These are phyloP conservation scores for Pipra filicauda DNA, from an alignment of 2,113 vertebrate species.

Conservation along the genomic window DNA sequence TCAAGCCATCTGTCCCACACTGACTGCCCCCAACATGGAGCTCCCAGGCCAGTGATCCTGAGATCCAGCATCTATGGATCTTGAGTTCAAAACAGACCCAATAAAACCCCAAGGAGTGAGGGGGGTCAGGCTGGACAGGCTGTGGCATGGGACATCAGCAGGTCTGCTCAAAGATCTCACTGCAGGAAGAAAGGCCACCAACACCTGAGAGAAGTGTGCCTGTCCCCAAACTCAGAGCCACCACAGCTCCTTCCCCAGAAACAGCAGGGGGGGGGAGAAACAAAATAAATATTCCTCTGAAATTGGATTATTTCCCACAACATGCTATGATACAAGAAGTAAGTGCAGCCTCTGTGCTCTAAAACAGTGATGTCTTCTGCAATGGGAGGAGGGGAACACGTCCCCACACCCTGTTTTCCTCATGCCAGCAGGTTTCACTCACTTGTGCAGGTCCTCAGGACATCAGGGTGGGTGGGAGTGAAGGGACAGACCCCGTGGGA, in stretches of 20 bases:
- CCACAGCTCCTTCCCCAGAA: neutral
- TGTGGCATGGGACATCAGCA: neutral
- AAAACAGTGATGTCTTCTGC: neutral
- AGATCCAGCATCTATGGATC: neutral
- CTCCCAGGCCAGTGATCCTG: neutral
- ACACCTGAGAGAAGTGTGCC: neutral
- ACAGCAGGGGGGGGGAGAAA: neutral
- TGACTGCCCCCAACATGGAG: neutral
- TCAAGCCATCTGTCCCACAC: neutral
- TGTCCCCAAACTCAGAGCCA: neutral
- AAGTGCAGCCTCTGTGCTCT: neutral
- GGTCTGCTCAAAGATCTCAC: neutral
- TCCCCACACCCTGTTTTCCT: neutral
- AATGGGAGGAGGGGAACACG: neutral
- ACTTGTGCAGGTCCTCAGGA: neutral
- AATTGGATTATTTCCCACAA: neutral
- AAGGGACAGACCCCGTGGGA: neutral
- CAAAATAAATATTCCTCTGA: slow-evolving; percentile 12
- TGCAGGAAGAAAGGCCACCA: neutral
- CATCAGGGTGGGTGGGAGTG: neutral
- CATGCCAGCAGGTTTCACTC: neutral
- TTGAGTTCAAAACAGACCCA: neutral
- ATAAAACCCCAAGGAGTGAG: fast-evolving
- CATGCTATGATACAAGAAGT: neutral
- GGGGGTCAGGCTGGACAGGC: neutral